Base-by-base conservation (phyloP, 1,140 invertebrate species). In the Drosophila gunungcola region DNA sequence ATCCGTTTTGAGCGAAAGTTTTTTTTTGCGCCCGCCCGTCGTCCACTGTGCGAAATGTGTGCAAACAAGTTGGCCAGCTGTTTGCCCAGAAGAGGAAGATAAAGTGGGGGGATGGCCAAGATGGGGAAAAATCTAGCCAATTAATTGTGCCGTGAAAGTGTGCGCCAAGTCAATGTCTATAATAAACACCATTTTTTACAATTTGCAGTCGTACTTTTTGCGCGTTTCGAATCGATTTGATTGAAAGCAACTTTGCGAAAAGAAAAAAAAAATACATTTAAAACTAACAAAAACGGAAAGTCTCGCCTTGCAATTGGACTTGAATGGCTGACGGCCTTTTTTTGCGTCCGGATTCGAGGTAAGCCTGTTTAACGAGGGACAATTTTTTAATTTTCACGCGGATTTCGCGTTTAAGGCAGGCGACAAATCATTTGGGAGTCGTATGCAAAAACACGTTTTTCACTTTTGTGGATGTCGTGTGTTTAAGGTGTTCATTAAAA, bases 1-100 rank as follows among this genome's bases (percentile, higher is more conserved):
- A 89, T 88, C 83, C 83, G 83, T 88, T 86, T 83, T 77, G 65
- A 83, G 83, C 83, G 83, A 88, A 88, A 88, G 83, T 88, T 84
- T 84, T 80, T 80, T 81, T 80, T 81, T 74, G 49, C 42, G 42
- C 13, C 42, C 42, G 42, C 42, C 41, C 7, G 39, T 16, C 42
- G 69, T 57, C 53, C 64, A 62, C 61, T 67, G 61, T 67, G 67
- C 76, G 76, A 88, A 70, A 85, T 69, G 69, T 88, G 81, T 67
- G 74, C 73, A 83, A 83, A 80, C 76, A 75, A 73, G 69, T 80
- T 68, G 64, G 65, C 83, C 75, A 88, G 83, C 84, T 85, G 81
- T 78, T 81, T 63, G 53, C 11, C 34, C 39, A 45, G 39, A 67
- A 57, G 56, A 39, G 48, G 41, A 27, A 27, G 32, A 46, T 7